A percentile compares a stretch with the other conserved stretches of the same genome.
Conservation (phyloP, 2,797 vertebrate genomes). For the Arctocebus calabarensis region DNA sequence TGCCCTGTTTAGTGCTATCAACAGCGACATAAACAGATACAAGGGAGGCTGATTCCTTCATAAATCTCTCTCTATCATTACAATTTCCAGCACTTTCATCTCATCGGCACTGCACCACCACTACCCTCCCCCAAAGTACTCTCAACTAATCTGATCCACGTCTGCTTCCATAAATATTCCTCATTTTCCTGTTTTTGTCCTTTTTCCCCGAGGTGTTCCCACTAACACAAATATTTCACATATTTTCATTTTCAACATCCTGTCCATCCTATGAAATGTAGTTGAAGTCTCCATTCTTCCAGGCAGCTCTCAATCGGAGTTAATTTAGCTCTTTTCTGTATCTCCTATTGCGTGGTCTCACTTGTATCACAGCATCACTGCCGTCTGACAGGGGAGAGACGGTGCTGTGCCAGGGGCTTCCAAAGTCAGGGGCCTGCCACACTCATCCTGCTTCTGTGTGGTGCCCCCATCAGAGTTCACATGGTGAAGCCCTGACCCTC, state of each 20-base stretch:
- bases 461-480: not conserved
- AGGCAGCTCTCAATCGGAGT: not conserved
- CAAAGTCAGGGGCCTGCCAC: not conserved
- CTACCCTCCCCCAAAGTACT: not conserved
- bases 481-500: not conserved
- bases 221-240: not conserved
- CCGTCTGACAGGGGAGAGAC: not conserved
- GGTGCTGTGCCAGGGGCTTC: not conserved
- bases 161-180: not conserved
- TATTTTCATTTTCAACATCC: constrained; percentile 1
- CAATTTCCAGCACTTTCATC: not conserved
- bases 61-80: not conserved
- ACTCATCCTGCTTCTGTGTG: not conserved
- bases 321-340: not conserved
- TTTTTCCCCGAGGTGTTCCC: not conserved
- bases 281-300: not conserved
- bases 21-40: not conserved
- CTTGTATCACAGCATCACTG: not conserved
- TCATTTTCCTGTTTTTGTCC: not conserved
- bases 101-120: not conserved
- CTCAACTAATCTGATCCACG: not conserved
- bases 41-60: not conserved
- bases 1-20: not conserved
- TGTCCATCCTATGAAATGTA: not conserved
- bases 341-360: not conserved